Evolutionary conservation across 2,113 vertebrate genomes (phyloP).

Genomic region (Apaloderma vittatum): DNA sequence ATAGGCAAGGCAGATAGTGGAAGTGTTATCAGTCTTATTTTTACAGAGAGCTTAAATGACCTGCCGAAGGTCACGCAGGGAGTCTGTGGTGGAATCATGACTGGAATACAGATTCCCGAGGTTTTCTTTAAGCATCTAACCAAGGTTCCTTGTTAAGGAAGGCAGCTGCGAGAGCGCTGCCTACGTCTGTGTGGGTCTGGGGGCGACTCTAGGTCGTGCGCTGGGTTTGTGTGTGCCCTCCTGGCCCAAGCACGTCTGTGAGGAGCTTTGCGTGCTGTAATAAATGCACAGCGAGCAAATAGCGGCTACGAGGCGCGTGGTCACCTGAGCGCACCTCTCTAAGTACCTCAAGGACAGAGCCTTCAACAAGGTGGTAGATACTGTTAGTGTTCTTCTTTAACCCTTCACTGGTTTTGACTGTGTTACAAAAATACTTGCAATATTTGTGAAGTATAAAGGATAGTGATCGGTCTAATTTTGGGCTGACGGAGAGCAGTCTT

Average conservation of each 20-base stretch:
- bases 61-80: slow-evolving; percentile 24
- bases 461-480: neutral
- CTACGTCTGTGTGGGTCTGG: neutral
- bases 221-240: neutral
- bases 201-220: fast-evolving
- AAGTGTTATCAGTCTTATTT: slow-evolving; percentile 38
- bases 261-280: neutral
- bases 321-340: neutral
- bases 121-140: neutral
- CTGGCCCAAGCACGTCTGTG: fast-evolving
- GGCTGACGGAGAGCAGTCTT: neutral
- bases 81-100: neutral
- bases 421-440: neutral
- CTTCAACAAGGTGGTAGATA: neutral
- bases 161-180: neutral
- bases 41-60: slow-evolving; percentile 43
- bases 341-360: neutral
- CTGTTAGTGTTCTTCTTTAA: neutral
- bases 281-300: neutral
- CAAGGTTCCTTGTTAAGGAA: neutral
- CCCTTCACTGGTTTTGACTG: neutral
- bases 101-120: slow-evolving; percentile 1
- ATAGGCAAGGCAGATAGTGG: slow-evolving; percentile 23
- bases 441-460: too few relatives aligned
- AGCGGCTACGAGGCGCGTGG: neutral